Evolutionary conservation across 2,113 vertebrate species (phyloP).

Genomic region (Lanius ludovicianus): DNA sequence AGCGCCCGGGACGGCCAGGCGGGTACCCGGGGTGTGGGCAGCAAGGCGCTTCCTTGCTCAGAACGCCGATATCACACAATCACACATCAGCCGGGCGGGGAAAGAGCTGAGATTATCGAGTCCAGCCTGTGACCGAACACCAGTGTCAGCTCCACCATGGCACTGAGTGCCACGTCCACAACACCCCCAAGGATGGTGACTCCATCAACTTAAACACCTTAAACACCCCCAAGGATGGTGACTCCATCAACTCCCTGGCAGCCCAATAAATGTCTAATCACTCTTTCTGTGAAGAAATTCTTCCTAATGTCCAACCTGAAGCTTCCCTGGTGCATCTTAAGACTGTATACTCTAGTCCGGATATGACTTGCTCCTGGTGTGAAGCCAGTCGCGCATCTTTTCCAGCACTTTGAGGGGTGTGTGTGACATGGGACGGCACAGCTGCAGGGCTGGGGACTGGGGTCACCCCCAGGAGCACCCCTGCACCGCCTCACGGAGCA

Average conservation of each 20-base stretch:
- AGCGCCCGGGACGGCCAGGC: fast-evolving
- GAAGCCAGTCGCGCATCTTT: too few relatives aligned
- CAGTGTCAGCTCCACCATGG: not conserved
- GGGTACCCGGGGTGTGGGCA: fast-evolving
- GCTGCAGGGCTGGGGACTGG: fast-evolving
- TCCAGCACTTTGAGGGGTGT: fast-evolving
- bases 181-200: not conserved
- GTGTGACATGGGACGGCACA: fast-evolving
- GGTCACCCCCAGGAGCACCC: fast-evolving
- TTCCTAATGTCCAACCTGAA: not conserved
- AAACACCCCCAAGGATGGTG: not conserved
- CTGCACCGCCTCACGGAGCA: fast-evolving
- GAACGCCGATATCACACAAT: not conserved
- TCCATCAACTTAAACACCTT: not conserved
- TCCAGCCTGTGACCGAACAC: too few relatives aligned
- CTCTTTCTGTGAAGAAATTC: not conserved
- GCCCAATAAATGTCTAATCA: not conserved
- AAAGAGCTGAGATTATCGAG: not conserved
- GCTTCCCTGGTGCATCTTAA: not conserved
- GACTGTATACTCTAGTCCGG: fast-evolving
- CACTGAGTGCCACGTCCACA: not conserved
- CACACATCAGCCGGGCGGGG: not conserved
- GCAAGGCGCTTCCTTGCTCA: not conserved
- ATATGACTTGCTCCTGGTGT: fast-evolving
- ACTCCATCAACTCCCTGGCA: not conserved